Evolutionary conservation across 30 jellyfish, hydroid and myxozoan species (phyloP), one percentile per base, ranked within the genome.

Genomic region (Turritopsis rubra): DNA sequence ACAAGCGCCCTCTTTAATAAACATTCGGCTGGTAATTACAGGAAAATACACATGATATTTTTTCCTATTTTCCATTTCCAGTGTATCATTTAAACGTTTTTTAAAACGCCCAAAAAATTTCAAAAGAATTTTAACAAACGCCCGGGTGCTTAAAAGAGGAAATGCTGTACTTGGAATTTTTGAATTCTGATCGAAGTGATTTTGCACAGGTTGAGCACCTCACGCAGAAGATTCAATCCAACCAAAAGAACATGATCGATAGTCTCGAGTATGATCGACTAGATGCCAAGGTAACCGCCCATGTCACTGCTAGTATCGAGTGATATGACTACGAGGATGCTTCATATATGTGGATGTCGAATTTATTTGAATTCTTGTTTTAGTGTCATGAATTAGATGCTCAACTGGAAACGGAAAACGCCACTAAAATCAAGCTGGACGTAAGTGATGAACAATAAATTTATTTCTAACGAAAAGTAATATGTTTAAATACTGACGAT

Each of bases 371-470:
- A 3, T 41, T 41, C 60, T 41, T 41, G 60, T 3, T 82, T 66
- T 84, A 94, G 99, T 52, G 87, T 17, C 95, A 95, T n/a, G 99
- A 94, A 18, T 85, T 86, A 1, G 99, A 94, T 83, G 53, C 84
- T 21, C 86, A 88, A 86, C 52, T 86, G 18, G 99, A 94, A 71
- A 18, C 82, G 28, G 99, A 94, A 52, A 54, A 79, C 66, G 85
- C 97, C 1, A 28, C 86, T 79, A 89, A 87, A 85, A 87, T 70
- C 29, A 94, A 96, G n/a, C 86, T 89, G 7, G 99, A 94, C 84
- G 99, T 94, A 53, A 75, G 85, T 22, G 20, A 9, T 81, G 83
- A 22, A 18, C 60, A 3, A 13, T 13, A 41, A 41, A 13, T 5
- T 5, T 13, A 41, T 41, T 41, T 41, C 60, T 41, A 41, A 5